Base-by-base conservation (phyloP, 2,797 vertebrate genomes). In the Danio jaintianensis region DNA sequence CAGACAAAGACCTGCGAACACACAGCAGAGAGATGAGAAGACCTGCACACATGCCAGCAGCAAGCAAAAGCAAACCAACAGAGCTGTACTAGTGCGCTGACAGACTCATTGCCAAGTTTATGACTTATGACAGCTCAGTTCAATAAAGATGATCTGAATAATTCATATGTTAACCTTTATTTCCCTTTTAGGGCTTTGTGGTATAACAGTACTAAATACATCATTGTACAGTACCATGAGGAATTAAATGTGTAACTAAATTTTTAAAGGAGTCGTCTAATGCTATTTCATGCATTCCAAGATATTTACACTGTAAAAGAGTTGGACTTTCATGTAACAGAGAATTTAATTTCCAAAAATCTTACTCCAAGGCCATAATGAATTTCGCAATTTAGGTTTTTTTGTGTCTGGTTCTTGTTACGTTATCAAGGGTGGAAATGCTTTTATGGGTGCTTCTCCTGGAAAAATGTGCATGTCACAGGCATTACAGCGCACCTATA, bases 1-100 rank as follows among this genome's bases (percentile, higher is more conserved):
- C 85, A 96, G 89, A 90, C 95, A 96, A 72, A 96, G 93, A 89
- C 95, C 97, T 98, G 85, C 68, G 86, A 87, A 91, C 10, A 79
- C 48, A 61, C 22, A 91, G 82, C 87, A 88, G 13, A 88, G 82
- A 68, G 85, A 84, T 0, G 56, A 18, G 42, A 53, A 45, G 11
- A 59, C 29, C 47, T 56, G 59, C n/a, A 68, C 29, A 52, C 29
- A 59, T 42, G 62, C 42, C 72, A 52, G 50, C 36, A 61, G 63
- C 58, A 68, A 40, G 40, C 7, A 68, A 78, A 22, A 8, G 7
- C 47, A 52, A 29, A 29, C 29, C 29, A 72, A 38, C 7, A 45
- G 38, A 38, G 61, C 50, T 56, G 40, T 67, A 20, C 20, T 47
- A 36, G 40, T n/a, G 4, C 16, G 12, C 50, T 56, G 47, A 47